Evolutionary conservation across 2,888 invertebrate genomes (phyloP), one percentile per base, ranked within the genome.

Genomic region (Silvanus unidentatus): DNA sequence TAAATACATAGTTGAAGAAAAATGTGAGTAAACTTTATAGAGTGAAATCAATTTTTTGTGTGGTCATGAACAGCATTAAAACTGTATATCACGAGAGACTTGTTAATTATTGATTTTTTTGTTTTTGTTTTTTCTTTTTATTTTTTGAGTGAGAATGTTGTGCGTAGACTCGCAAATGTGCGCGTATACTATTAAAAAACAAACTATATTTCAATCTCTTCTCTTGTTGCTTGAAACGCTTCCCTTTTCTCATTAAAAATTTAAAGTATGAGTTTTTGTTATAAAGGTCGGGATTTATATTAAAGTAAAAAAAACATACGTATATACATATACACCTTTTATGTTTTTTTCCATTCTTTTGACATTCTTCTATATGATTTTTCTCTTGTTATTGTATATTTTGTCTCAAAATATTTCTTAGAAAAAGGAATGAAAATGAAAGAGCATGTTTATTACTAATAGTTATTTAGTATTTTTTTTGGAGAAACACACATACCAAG

Each of bases 161-260:
- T 42, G 41, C 39, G 36, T 36, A 27, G 50, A 45, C 50, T 34
- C 42, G 40, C 39, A 32, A 34, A 44, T 45, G 44, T 44, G 50
- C 43, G 54, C 51, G 53, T 45, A 44, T 32, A 46, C 46, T 38
- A 34, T 12, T 12, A 34, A 34, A 34, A 34, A 12, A 13, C 4
- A 48, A 47, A 50, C 43, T 48, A 47, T 30, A 40, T 55, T 58
- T 54, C 51, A 55, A 49, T 53, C 52, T 52, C 43, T 56, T 56
- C 55, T 57, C 55, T 54, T 57, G 56, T 57, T 54, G 58, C 58
- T 58, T 57, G 40, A 37, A 45, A 54, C 52, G 56, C 56, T 57
- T 58, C 50, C 55, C 47, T 45, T 42, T 13, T 37, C 37, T 37
- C 37, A 37, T 22, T 22, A 22, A 3, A n/a, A n/a, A n/a, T n/a